Evolutionary conservation across 2,888 invertebrate genomes (phyloP), one percentile per base, ranked within the genome.

Genomic region (Pachymerium ferrugineum): DNA sequence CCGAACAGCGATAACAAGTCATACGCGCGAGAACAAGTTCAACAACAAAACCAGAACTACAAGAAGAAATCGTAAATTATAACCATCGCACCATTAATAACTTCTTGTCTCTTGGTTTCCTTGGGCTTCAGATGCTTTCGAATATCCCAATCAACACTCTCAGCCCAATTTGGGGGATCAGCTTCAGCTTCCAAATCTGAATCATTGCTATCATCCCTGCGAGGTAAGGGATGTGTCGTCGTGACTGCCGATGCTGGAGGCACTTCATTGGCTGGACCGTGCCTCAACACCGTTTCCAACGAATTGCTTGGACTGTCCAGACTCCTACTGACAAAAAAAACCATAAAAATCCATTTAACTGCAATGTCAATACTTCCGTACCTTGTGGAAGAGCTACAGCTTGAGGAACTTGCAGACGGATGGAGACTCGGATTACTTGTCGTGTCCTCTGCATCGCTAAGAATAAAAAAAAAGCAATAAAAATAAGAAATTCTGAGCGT

Each of bases 51-150:
- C n/a, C n/a, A n/a, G n/a, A n/a, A n/a, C n/a, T n/a, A n/a, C n/a
- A 8, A 25, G 16, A 33, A 8, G n/a, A 74, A 74, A 30, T 0
- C 22, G 10, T 3, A 31, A 3, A n/a, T 38, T 35, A 12, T 6
- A 16, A 71, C 22, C 33, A 10, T 76, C 82, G 79, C 80, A 93
- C 93, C 94, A 84, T 94, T 94, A 77, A 95, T 91, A 80, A 94
- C 92, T 85, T 95, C 94, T 83, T 94, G 94, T 79, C 94, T 86
- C 83, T 94, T 94, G 84, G 91, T 92, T 82, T 94, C 94, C 79
- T 89, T 88, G 77, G 91, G 89, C 79, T 90, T 88, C 78, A 94
- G 85, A 76, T 88, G 87, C 74, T 87, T 85, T 73, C 93, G 85
- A 72, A 89, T 86, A 74, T 94, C 92, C 78, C 89, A 89, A 28